phyloP scores from a whole-genome alignment of 2,888 invertebrate species.

The Mycalesis mineus region DNA sequence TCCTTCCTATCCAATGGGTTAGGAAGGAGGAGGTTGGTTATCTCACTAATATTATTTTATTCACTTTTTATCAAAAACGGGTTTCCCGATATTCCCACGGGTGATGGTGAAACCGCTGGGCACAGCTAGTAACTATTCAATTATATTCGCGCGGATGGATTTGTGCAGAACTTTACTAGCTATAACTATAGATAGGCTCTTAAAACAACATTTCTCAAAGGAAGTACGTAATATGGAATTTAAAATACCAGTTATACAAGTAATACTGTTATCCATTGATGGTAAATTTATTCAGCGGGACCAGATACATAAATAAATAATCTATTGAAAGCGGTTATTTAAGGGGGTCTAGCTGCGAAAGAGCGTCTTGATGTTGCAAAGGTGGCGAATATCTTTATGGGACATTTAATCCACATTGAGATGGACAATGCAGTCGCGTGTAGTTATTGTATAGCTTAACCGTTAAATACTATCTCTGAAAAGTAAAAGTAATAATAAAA shows the following conservation, averaged over 20 bases:
- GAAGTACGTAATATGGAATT: conserved; percentile 20
- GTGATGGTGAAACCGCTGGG: too few species aligned
- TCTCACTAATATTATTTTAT: too few species aligned
- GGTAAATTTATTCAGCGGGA: conserved; percentile 22
- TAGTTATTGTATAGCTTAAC: not conserved
- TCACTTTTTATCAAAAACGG: too few species aligned
- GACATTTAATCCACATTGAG: not conserved
- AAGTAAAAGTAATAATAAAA: too few species aligned
- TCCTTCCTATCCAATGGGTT: too few species aligned
- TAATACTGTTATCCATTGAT: conserved; percentile 20
- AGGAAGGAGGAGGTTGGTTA: too few species aligned
- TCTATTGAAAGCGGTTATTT: conserved; percentile 10
- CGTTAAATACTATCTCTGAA: not conserved
- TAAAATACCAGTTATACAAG: conserved; percentile 23
- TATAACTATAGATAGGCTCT: too few species aligned
- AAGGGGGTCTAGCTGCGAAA: not conserved
- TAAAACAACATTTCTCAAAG: not conserved
- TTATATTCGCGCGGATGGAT: too few species aligned
- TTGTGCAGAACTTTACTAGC: too few species aligned
- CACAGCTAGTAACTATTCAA: too few species aligned
- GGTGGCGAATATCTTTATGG: not conserved
- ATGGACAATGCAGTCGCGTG: conserved; percentile 4
- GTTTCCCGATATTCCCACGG: too few species aligned
- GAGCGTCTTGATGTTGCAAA: not conserved
- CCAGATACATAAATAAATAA: conserved; percentile 23